phyloP scores from a whole-genome alignment of 2,797 vertebrate species.

The Thripadectes ignobilis region DNA sequence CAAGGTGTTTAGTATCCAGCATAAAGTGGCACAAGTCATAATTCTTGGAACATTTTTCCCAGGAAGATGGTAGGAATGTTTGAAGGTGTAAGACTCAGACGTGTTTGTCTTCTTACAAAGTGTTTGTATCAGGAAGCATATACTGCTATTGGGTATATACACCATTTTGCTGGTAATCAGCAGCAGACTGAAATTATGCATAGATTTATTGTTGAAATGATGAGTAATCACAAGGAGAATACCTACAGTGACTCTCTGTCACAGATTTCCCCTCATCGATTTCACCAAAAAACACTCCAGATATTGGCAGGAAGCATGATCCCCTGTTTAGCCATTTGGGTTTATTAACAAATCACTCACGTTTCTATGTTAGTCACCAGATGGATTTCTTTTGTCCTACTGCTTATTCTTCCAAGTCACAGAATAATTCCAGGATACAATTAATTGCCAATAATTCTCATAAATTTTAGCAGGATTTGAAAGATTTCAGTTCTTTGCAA shows the following conservation, averaged over 20 bases:
- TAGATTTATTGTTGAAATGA: not conserved
- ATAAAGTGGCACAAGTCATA: not conserved
- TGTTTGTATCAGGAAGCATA: not conserved
- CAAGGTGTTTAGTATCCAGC: not conserved
- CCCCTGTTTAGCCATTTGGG: not conserved
- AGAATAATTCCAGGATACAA: not conserved
- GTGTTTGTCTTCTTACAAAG: not conserved
- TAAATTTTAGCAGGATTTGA: not conserved
- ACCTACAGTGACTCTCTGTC: not conserved
- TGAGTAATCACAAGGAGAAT: not conserved
- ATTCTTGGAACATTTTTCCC: not conserved
- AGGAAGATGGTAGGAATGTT: not conserved
- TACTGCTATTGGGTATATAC: not conserved
- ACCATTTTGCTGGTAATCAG: not conserved
- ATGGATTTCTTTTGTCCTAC: not conserved
- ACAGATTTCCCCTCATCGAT: not conserved
- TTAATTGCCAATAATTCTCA: constrained; percentile 5
- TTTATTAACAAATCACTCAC: not conserved
- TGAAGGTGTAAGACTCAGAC: not conserved
- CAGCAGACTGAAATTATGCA: not conserved
- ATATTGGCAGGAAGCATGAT: not conserved
- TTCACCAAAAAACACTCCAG: not conserved
- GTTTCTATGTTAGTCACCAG: not conserved
- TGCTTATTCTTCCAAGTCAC: not conserved
- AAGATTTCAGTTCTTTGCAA: not conserved